Conservation (phyloP, 1,140 invertebrate species). For the Brachionus sp. region DNA sequence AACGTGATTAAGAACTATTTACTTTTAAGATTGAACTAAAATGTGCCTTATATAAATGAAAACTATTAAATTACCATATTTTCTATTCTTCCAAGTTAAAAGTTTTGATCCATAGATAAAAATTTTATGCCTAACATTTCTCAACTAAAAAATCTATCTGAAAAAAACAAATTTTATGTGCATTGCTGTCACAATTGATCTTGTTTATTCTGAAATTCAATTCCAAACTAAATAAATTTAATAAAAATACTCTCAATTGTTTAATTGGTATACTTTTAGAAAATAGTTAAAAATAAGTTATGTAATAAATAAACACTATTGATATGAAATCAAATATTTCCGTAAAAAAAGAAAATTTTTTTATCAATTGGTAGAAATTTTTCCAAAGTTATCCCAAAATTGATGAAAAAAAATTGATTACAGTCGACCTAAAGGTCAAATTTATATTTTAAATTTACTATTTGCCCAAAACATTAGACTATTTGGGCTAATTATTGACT, state of each 20-base stretch:
- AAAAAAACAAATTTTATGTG: not conserved
- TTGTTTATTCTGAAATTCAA: not conserved
- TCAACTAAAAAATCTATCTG: no score
- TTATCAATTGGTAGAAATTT: not conserved
- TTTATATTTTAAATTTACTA: not conserved
- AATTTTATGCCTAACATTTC: no score
- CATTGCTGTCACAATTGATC: not conserved
- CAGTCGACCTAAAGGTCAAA: not conserved
- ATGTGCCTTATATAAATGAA: not conserved
- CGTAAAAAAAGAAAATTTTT: no score
- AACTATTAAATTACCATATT: not conserved
- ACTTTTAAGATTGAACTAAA: not conserved
- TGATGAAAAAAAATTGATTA: not conserved
- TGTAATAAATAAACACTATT: no score
- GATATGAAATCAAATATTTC: no score
- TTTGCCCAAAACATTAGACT: not conserved
- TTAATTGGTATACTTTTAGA: not conserved
- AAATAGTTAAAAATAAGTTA: no score
- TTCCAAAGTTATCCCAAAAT: not conserved
- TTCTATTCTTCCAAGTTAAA: not conserved
- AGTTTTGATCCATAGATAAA: not conserved
- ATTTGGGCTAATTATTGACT: not conserved
- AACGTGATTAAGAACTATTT: not conserved
- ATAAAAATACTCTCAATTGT: not conserved
- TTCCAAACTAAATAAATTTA: not conserved